Base-by-base conservation (phyloP, 1,140 invertebrate genomes). In the Eumaeus atala region DNA sequence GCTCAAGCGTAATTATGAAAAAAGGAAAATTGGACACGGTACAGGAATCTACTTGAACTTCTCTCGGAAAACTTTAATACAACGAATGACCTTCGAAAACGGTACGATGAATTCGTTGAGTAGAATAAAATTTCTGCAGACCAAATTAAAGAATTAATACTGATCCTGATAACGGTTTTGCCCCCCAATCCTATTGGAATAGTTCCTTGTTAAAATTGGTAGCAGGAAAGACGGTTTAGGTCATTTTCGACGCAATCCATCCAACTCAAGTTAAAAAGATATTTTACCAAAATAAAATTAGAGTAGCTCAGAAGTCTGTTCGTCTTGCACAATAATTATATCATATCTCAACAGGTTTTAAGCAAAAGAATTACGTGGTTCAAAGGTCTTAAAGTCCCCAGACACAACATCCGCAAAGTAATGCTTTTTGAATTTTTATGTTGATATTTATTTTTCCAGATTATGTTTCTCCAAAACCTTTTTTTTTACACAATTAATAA, bases 361-460 rank as follows among this genome's bases (percentile, higher is more conserved):
- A 66, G 61, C 64, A 3, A 9, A 16, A 49, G 44, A 34, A 66
- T 70, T 61, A 59, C 28, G 48, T 64, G 64, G 64, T 9, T 66
- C 14, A 64, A 70, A 51, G 64, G 67, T 1, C 51, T 59, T 49
- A 33, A 12, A 18, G 34, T 44, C 14, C 47, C 40, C 28, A 7
- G 12, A 38, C 12, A n/a, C 37, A 12, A 18, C 34, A 11, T 11
- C 35, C 18, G 17, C 49, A 2, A 47, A 55, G 44, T 18, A 21
- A 49, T 6, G 6, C 44, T 48, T n/a, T n/a, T n/a, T n/a, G n/a
- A n/a, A n/a, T n/a, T n/a, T n/a, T n/a, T n/a, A n/a, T n/a, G n/a
- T n/a, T n/a, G n/a, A n/a, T n/a, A n/a, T n/a, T n/a, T n/a, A n/a
- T n/a, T n/a, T n/a, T n/a, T n/a, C n/a, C n/a, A n/a, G n/a, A n/a